Conservation (phyloP, 2,888 invertebrate species). For the Cryptops parisi region DNA sequence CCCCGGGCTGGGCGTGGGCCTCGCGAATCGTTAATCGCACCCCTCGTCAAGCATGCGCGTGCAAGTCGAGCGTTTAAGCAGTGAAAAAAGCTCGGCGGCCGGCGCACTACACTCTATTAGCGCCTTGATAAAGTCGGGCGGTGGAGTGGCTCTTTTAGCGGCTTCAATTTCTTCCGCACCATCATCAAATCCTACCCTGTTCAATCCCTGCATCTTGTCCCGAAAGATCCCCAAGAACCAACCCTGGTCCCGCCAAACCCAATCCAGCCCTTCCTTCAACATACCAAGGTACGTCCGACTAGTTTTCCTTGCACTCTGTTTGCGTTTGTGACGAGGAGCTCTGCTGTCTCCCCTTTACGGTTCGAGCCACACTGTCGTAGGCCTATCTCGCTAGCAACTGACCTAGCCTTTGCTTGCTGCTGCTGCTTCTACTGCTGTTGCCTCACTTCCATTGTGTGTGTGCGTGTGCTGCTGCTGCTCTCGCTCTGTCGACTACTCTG, state of each 20-base stretch:
- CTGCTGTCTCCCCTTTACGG: constrained; percentile 11
- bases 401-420: constrained; percentile 15
- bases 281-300: constrained; percentile 19
- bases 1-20: no score
- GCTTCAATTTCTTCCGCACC: constrained; percentile 13
- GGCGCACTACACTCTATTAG: constrained; percentile 6
- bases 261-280: constrained; percentile 19
- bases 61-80: no score
- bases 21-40: no score
- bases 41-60: no score
- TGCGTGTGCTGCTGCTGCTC: neutral
- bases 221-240: constrained; percentile 17
- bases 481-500: constrained; percentile 6
- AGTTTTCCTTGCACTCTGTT: constrained; percentile 18
- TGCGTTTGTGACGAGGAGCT: constrained; percentile 14
- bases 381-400: constrained; percentile 16
- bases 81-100: no score
- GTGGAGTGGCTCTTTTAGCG: constrained; percentile 6
- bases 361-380: no score
- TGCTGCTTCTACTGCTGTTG: no score
- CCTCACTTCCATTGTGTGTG: constrained; percentile 14
- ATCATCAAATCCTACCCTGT: constrained; percentile 14
- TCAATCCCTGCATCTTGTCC: constrained; percentile 18
- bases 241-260: constrained; percentile 18
- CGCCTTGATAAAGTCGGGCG: constrained; percentile 3